Evolutionary conservation across 35 echinoderm and acorn worm species (phyloP).

Genomic region (Ptychodera flava): DNA sequence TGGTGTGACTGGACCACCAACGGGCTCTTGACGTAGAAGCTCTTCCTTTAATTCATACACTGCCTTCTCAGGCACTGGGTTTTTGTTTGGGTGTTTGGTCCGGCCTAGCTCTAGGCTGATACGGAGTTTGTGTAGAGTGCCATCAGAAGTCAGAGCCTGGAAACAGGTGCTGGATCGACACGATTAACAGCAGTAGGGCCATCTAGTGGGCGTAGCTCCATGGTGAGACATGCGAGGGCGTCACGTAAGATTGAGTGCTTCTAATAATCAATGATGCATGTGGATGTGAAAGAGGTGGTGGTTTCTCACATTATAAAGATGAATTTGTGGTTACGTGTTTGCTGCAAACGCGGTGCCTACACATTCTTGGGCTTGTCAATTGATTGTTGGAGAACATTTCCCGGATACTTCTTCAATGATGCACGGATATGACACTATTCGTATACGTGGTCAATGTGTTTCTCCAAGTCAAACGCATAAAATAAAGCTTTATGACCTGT

Average conservation of each 20-base stretch:
- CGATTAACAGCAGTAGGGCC: too few relatives aligned
- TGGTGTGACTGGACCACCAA: slow-evolving; percentile 21
- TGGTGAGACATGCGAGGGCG: too few relatives aligned
- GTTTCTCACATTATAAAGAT: slow-evolving; percentile 30
- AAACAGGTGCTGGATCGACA: too few relatives aligned
- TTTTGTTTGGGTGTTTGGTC: slow-evolving; percentile 57
- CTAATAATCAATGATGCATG: slow-evolving; percentile 43
- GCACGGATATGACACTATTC: slow-evolving; percentile 36
- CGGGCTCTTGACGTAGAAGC: too few relatives aligned
- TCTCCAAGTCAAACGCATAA: too few relatives aligned
- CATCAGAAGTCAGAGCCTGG: too few relatives aligned
- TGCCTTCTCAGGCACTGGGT: too few relatives aligned
- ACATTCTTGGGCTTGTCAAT: neutral
- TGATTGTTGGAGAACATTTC: neutral
- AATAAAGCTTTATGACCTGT: slow-evolving; percentile 16
- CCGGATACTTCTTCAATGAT: slow-evolving; percentile 13
- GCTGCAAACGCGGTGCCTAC: neutral
- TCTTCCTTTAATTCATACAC: too few relatives aligned
- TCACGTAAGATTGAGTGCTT: slow-evolving; percentile 15
- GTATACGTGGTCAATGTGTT: slow-evolving; percentile 15
- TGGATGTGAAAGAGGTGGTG: too few relatives aligned
- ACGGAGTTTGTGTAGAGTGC: too few relatives aligned
- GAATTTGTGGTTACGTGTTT: neutral
- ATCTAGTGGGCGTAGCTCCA: too few relatives aligned
- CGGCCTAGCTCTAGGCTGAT: too few relatives aligned